phyloP scores from a whole-genome alignment of 2,113 vertebrate species.

The Hippocampus mohnikei region DNA sequence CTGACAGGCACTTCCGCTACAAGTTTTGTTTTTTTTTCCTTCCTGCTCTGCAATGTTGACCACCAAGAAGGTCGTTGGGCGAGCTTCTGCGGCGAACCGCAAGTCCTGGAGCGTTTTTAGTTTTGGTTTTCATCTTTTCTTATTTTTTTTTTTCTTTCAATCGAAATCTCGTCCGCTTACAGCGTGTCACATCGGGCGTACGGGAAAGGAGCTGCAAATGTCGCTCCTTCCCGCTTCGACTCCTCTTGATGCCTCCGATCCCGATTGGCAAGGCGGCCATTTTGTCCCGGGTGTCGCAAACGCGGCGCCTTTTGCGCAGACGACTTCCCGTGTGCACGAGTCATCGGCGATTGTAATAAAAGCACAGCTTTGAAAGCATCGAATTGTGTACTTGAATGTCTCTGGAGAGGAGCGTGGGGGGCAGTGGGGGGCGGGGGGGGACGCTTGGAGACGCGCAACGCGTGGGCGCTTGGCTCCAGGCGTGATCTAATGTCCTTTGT shows the following conservation, averaged over 20 bases:
- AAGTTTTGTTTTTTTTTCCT: conserved; percentile 32
- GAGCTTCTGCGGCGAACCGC: background rate
- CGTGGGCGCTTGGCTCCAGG: conserved; percentile 72
- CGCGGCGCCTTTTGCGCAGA: background rate
- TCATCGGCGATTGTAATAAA: background rate
- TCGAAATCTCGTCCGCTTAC: too few species aligned
- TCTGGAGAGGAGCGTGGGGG: conserved; percentile 28
- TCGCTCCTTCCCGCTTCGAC: too few species aligned
- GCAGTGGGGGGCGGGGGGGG: conserved; percentile 18
- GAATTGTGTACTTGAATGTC: background rate
- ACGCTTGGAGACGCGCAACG: conserved; percentile 64
- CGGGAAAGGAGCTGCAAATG: too few species aligned
- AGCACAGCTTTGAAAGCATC: background rate
- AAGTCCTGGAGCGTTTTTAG: background rate
- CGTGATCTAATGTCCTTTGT: conserved; percentile 75
- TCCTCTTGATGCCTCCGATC: background rate
- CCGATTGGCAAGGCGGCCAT: background rate
- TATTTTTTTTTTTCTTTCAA: too few species aligned
- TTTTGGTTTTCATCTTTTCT: background rate
- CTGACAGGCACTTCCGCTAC: conserved; percentile 45
- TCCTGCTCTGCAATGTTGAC: background rate
- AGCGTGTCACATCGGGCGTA: background rate
- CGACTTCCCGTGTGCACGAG: background rate
- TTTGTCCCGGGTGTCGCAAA: background rate
- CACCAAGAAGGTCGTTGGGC: background rate